These are phyloP conservation scores for Drosophila birchii DNA, from an alignment of 2,888 invertebrate genomes.

Conservation along the genomic window DNA sequence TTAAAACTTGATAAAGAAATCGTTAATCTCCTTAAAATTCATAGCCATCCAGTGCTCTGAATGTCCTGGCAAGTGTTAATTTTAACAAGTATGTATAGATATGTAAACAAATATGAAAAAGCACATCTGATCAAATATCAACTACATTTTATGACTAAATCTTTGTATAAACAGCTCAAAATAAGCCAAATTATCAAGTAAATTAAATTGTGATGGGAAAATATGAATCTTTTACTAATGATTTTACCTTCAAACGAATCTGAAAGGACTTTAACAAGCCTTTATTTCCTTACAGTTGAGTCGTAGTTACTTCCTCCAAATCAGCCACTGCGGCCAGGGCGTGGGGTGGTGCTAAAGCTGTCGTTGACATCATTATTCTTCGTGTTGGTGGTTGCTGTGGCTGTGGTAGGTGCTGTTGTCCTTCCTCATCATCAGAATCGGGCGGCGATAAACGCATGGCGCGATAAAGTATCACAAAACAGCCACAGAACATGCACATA, in stretches of 20 bases:
- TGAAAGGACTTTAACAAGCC: too few species aligned
- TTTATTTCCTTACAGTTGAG: neutral
- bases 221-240: neutral
- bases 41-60: neutral
- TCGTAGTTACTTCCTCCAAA: neutral
- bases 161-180: neutral
- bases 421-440: neutral
- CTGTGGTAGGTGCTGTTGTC: too few species aligned
- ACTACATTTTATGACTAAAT: neutral
- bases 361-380: neutral
- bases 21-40: neutral
- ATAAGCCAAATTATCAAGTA: neutral
- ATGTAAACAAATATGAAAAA: neutral
- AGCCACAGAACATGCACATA: too few species aligned
- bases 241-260: too few species aligned
- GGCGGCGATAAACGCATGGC: neutral
- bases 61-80: neutral
- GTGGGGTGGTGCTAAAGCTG: too few species aligned
- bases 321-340: neutral
- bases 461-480: too few species aligned
- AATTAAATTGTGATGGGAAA: neutral
- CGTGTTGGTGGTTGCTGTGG: neutral
- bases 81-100: neutral
- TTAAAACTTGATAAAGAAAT: neutral
- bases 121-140: neutral